Evolutionary conservation across 2,888 invertebrate genomes (phyloP), one percentile per base, ranked within the genome.

Genomic region (Amphimallon solstitiale): DNA sequence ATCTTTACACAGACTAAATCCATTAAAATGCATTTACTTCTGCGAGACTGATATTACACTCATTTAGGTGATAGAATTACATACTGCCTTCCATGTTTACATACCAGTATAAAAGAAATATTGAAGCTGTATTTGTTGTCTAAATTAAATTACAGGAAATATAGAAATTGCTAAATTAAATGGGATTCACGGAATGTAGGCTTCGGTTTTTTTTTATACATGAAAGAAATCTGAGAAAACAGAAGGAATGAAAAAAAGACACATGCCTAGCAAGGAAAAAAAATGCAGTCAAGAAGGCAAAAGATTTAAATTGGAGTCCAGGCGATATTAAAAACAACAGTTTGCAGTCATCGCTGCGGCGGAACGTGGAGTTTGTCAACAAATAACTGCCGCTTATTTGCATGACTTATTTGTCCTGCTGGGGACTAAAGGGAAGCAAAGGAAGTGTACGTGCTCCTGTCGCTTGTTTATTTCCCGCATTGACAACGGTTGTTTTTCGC

Each of bases 391-490:
- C 59, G 60, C 61, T 61, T 52, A 52, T 66, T 66, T 61, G 61
- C 66, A 66, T 61, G 60, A 60, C 65, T 65, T 65, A 60, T 65
- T 65, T 65, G 45, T 43, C 56, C 56, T 59, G 43, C 43, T 17
- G 45, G 43, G 23, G 29, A 15, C 45, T 29, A 59, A 43, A 59
- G 40, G 40, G 54, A 40, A 54, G 40, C 4, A 40, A 54, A 54
- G 56, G 34, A 59, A 59, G 43, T 43, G 19, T 45, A 59, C 56
- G 43, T 59, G 43, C 34, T 59, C 29, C 29, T 4, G 56, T 29
- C 56, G 21, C 43, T 59, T 59, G 56, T 59, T 59, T 43, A 59
- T 59, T 59, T 43, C 40, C n/a, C 23, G 43, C 15, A 29, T 17
- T 43, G 19, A 29, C 43, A 17, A 17, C 14, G 43, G 10, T 23